Evolutionary conservation across 2,888 invertebrate species (phyloP).

Genomic region (Ametastegia equiseti): DNA sequence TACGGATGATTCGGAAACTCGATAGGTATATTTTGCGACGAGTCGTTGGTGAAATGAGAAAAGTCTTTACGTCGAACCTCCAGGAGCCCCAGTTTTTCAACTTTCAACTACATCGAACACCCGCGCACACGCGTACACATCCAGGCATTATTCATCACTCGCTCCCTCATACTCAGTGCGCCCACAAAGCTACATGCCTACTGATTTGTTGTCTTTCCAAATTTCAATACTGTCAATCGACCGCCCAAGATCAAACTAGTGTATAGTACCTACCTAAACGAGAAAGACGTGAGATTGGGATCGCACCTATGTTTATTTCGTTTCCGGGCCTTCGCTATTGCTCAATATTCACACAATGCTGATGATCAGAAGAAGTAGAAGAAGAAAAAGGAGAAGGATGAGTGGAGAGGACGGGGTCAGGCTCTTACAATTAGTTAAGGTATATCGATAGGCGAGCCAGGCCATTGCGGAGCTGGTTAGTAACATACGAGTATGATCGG

Average conservation of each 20-base stretch:
- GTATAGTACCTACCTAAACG: conserved; percentile 3
- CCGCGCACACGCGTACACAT: no score
- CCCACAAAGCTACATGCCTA: no score
- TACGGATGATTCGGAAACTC: no score
- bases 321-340: conserved; percentile 9
- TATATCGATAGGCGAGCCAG: no score
- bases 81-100: neutral
- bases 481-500: no score
- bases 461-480: no score
- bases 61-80: neutral
- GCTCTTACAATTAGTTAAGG: no score
- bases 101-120: neutral
- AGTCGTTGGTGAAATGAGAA: no score
- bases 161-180: no score
- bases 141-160: no score
- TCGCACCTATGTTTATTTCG: conserved; percentile 17
- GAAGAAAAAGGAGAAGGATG: neutral
- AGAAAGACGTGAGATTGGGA: neutral
- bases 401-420: neutral
- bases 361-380: no score
- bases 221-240: neutral
- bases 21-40: no score
- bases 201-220: neutral
- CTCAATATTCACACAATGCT: conserved; percentile 24
- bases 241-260: neutral